Evolutionary conservation across 2,113 vertebrate species (phyloP).

Genomic region (Bufo gargarizans): DNA sequence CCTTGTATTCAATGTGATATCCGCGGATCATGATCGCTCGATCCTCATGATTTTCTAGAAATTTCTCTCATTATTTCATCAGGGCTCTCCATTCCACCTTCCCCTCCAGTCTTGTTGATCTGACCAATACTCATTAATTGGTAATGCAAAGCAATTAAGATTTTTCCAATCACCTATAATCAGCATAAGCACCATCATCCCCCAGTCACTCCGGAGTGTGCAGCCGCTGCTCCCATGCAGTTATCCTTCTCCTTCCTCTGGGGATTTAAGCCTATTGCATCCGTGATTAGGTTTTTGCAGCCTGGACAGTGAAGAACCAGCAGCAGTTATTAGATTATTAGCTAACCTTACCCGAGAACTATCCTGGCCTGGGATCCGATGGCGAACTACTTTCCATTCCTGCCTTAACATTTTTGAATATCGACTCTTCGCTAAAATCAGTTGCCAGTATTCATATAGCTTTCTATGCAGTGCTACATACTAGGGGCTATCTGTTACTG

Average conservation of each 20-base stretch:
- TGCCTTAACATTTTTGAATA: not conserved
- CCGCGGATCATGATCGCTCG: not conserved
- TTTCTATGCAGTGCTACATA: not conserved
- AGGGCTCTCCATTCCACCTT: not conserved
- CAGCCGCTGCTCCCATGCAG: not conserved
- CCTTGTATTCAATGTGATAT: not conserved
- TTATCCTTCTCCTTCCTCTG: slow-evolving; percentile 3
- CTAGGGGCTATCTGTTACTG: too few species aligned
- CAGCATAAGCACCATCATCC: slow-evolving; percentile 4
- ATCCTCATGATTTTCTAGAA: not conserved
- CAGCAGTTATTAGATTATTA: slow-evolving; percentile 48
- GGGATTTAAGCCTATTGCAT: slow-evolving; percentile 49
- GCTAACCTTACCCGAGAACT: not conserved
- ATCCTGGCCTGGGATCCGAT: not conserved
- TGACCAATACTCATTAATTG: slow-evolving; percentile 27
- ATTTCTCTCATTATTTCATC: not conserved
- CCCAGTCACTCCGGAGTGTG: not conserved
- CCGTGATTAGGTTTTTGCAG: slow-evolving; percentile 38
- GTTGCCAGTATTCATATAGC: not conserved
- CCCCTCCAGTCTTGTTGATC: not conserved
- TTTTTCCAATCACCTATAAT: slow-evolving; percentile 32
- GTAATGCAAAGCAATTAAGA: slow-evolving; percentile 4
- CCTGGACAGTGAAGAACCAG: slow-evolving; percentile 22
- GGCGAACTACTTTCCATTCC: not conserved
- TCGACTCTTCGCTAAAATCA: not conserved